A percentile compares a stretch with the other conserved stretches of the same genome.
phyloP scores from a whole-genome alignment of 2,113 vertebrate species.

The Sylvilagus bachmani region DNA sequence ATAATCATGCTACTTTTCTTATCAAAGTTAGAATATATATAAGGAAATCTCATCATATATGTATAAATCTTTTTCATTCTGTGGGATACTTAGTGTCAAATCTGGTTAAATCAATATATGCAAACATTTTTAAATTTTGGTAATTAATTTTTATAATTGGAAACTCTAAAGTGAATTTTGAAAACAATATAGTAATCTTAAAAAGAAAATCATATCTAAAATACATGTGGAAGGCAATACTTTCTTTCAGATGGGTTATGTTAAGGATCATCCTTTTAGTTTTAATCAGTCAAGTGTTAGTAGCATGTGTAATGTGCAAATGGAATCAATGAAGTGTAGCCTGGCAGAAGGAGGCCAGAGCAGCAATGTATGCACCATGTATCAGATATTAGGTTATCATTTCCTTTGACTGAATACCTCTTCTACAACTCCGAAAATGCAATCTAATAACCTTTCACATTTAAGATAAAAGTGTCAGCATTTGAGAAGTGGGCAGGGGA shows the following conservation, averaged over 20 bases:
- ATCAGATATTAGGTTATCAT: constrained; percentile 1
- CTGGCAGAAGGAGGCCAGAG: neutral
- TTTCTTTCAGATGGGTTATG: constrained; percentile 13
- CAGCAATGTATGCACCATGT: neutral
- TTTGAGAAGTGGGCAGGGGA: constrained; percentile 48
- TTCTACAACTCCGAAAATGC: constrained; percentile 30
- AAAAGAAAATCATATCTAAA: neutral
- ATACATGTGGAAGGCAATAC: neutral
- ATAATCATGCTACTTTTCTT: neutral
- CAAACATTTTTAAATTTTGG: neutral
- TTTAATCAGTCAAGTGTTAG: constrained; percentile 47
- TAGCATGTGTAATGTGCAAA: neutral
- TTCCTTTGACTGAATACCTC: constrained; percentile 47
- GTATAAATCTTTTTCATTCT: neutral
- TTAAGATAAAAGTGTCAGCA: constrained; percentile 64
- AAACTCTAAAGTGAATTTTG: neutral
- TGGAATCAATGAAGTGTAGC: constrained; percentile 48
- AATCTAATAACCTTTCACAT: constrained; percentile 57
- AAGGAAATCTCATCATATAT: neutral
- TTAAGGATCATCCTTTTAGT: constrained; percentile 41
- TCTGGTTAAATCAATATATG: neutral
- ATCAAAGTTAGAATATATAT: neutral
- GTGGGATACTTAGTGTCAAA: neutral
- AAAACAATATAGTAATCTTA: constrained; percentile 17
- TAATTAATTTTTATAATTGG: neutral